phyloP scores from a whole-genome alignment of 2,113 vertebrate species.

The Theropithecus gelada region DNA sequence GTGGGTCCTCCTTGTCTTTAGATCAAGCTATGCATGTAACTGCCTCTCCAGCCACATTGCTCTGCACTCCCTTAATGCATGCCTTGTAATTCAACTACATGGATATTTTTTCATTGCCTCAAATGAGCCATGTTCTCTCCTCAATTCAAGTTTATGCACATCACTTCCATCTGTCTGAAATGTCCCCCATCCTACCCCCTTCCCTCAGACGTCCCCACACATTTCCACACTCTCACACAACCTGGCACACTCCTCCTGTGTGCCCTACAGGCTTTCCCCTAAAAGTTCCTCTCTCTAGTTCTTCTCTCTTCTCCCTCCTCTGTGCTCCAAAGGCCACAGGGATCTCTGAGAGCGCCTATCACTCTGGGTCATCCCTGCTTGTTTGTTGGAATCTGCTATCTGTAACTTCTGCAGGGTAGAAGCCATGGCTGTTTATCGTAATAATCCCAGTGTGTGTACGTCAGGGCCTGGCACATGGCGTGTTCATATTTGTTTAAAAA shows the following conservation, averaged over 20 bases:
- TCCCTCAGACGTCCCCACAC: background rate
- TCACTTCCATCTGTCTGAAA: background rate
- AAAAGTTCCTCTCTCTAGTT: background rate
- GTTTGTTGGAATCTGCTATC: background rate
- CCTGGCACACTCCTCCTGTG: background rate
- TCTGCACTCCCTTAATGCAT: background rate
- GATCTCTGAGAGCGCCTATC: background rate
- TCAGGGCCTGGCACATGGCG: background rate
- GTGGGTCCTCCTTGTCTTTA: background rate
- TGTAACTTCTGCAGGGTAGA: background rate
- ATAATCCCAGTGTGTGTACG: background rate
- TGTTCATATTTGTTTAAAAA: background rate
- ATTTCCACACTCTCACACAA: background rate
- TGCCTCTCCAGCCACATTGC: background rate
- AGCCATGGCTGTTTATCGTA: background rate
- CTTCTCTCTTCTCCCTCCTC: background rate
- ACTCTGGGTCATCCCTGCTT: background rate
- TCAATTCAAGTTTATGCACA: background rate
- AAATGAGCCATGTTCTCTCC: background rate
- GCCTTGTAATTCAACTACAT: background rate
- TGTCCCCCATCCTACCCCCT: background rate
- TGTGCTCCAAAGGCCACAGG: background rate
- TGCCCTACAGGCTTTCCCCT: background rate
- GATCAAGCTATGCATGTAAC: background rate
- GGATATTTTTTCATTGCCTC: constrained; percentile 10